Conservation (phyloP, 2,113 vertebrate genomes). For the Alosa alosa region DNA sequence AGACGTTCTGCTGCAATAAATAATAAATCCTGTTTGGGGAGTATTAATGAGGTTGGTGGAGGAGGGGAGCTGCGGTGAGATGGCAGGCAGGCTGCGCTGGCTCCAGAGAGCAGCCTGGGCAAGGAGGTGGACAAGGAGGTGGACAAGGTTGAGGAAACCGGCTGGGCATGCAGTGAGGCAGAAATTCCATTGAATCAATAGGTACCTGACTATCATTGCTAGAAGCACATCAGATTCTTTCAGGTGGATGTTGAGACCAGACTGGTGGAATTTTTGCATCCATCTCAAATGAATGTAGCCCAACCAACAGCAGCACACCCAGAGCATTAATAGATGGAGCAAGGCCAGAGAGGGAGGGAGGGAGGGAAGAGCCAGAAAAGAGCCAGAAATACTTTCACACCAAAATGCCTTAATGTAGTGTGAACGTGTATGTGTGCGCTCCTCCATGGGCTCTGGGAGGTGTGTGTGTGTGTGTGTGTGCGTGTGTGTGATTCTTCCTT, state of each 20-base stretch:
- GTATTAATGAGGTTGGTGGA: constrained; percentile 47
- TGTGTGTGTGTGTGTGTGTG: neutral
- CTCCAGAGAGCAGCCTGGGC: neutral
- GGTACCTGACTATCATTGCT: neutral
- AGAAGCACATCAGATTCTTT: neutral
- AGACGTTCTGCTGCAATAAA: constrained; percentile 48
- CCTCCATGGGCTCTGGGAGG: too few relatives aligned
- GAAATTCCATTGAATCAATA: neutral
- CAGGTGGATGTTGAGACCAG: neutral
- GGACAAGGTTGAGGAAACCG: neutral
- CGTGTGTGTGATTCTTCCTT: neutral
- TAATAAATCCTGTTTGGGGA: constrained; percentile 53
- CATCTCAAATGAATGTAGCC: neutral
- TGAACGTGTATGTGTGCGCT: neutral
- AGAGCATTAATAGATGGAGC: neutral
- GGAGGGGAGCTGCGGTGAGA: constrained; percentile 24
- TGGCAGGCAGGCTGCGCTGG: neutral
- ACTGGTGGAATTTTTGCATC: neutral
- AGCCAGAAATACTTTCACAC: constrained; percentile 1
- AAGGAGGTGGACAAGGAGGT: neutral
- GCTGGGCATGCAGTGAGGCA: neutral
- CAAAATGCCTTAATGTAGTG: neutral
- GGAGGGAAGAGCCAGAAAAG: too few relatives aligned
- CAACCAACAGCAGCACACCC: neutral
- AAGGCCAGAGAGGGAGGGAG: too few relatives aligned